phyloP scores from a whole-genome alignment of 2,797 vertebrate genomes.

The Caiman crocodilus region DNA sequence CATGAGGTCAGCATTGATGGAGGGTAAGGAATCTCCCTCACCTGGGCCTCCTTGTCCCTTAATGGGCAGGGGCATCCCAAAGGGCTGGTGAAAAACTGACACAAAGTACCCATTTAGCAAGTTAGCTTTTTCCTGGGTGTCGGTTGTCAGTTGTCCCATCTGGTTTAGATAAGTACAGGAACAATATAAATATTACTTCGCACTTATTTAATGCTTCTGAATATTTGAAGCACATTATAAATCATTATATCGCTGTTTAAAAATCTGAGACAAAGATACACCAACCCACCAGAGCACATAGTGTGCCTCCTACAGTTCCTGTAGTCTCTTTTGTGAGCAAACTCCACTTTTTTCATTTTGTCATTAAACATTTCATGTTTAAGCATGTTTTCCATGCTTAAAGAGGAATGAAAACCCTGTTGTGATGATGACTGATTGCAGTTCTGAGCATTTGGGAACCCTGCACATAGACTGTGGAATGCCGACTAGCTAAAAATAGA shows the following conservation, averaged over 20 bases:
- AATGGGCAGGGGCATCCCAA: too few species aligned
- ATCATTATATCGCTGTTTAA: too few species aligned
- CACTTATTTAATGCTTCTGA: not conserved
- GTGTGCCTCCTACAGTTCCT: constrained; percentile 1
- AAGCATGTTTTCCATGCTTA: not conserved
- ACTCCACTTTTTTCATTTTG: not conserved
- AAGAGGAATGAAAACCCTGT: not conserved
- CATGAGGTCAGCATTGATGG: too few species aligned
- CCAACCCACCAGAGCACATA: constrained; percentile 38
- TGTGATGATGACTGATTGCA: not conserved
- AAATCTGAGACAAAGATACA: not conserved
- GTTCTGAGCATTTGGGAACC: not conserved
- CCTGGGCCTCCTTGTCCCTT: too few species aligned
- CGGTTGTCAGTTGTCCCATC: not conserved
- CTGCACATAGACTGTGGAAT: not conserved
- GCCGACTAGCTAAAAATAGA: not conserved
- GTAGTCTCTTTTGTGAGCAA: not conserved
- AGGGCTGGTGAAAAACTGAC: too few species aligned
- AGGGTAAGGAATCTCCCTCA: too few species aligned
- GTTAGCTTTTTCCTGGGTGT: too few species aligned
- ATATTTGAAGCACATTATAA: not conserved
- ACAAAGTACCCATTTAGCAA: too few species aligned
- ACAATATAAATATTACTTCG: not conserved
- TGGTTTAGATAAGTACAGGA: not conserved
- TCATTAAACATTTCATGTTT: too few species aligned